Conservation (phyloP, 37 sponge, comb jelly and placozoan species). For the Chondrilla cf. caribensis region DNA sequence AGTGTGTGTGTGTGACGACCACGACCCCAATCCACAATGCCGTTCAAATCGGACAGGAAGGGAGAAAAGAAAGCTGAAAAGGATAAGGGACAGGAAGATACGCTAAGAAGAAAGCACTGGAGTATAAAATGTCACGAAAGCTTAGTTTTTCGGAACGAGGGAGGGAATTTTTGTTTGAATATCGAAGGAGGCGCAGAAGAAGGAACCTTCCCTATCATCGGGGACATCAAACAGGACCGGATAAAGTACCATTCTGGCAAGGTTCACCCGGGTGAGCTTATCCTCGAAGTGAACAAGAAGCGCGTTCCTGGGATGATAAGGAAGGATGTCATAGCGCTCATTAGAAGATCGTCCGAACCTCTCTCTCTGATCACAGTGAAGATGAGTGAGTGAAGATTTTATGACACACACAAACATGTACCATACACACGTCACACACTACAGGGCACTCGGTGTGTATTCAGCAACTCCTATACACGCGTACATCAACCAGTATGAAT, state of each 20-base stretch:
- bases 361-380: slow-evolving; percentile 76
- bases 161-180: slow-evolving; percentile 83
- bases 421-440: too few relatives aligned
- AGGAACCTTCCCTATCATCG: slow-evolving; percentile 68
- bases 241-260: slow-evolving; percentile 76
- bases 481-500: too few relatives aligned
- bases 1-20: too few relatives aligned
- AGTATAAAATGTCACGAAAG: slow-evolving; percentile 73
- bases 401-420: background rate
- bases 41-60: slow-evolving; percentile 9
- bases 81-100: slow-evolving; percentile 41
- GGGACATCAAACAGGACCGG: slow-evolving; percentile 67
- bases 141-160: slow-evolving; percentile 58
- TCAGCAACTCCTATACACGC: too few relatives aligned
- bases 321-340: slow-evolving; percentile 87
- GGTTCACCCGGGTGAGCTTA: slow-evolving; percentile 66
- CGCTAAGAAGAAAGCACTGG: slow-evolving; percentile 84
- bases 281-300: slow-evolving; percentile 86
- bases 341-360: slow-evolving; percentile 79
- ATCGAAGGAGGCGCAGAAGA: slow-evolving; percentile 92
- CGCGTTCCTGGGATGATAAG: slow-evolving; percentile 86
- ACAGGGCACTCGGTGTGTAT: too few relatives aligned
- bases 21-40: too few relatives aligned
- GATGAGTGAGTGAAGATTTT: slow-evolving; percentile 66
- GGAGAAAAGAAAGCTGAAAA: slow-evolving; percentile 2